Percentiles rank a stretch among this genome's conserved stretches.
Evolutionary conservation across 2,888 invertebrate species (phyloP).

Genomic region (Apomyelois bistriatella): DNA sequence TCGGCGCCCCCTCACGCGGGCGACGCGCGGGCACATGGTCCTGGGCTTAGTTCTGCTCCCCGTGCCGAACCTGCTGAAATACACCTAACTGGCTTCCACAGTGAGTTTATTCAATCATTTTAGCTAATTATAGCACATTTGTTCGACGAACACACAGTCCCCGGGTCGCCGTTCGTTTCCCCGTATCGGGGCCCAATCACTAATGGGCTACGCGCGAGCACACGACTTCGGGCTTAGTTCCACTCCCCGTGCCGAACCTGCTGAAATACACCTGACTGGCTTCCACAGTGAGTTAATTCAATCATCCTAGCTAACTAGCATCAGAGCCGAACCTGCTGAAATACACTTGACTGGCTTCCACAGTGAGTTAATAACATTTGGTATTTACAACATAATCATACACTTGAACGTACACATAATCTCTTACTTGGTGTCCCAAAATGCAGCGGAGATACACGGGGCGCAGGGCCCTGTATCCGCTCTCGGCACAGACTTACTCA

Average conservation of each 20-base stretch:
- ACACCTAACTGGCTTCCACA: slow-evolving; percentile 66
- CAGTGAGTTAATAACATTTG: slow-evolving; percentile 37
- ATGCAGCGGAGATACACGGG: too few species aligned
- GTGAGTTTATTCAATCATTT: slow-evolving; percentile 35
- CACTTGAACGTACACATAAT: slow-evolving; percentile 88
- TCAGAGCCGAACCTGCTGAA: slow-evolving; percentile 73
- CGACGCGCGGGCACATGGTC: slow-evolving; percentile 65
- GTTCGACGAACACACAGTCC: slow-evolving; percentile 90
- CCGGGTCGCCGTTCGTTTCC: slow-evolving; percentile 96
- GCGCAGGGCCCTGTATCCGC: too few species aligned
- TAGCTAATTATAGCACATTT: slow-evolving; percentile 75
- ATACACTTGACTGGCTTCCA: slow-evolving; percentile 70
- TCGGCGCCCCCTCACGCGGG: slow-evolving; percentile 64
- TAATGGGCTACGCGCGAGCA: slow-evolving; percentile 67
- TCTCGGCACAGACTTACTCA: too few species aligned
- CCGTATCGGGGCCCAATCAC: slow-evolving; percentile 80
- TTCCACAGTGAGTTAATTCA: slow-evolving; percentile 53
- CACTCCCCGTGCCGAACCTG: slow-evolving; percentile 57
- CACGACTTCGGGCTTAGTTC: slow-evolving; percentile 63
- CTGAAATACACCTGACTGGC: slow-evolving; percentile 69
- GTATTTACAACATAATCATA: slow-evolving; percentile 82
- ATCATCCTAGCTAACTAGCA: too few species aligned
- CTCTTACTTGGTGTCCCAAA: too few species aligned
- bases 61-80: slow-evolving; percentile 65
- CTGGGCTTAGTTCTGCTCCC: slow-evolving; percentile 61